Evolutionary conservation across 2,888 invertebrate species (phyloP).

Genomic region (Choreutis nemorana): DNA sequence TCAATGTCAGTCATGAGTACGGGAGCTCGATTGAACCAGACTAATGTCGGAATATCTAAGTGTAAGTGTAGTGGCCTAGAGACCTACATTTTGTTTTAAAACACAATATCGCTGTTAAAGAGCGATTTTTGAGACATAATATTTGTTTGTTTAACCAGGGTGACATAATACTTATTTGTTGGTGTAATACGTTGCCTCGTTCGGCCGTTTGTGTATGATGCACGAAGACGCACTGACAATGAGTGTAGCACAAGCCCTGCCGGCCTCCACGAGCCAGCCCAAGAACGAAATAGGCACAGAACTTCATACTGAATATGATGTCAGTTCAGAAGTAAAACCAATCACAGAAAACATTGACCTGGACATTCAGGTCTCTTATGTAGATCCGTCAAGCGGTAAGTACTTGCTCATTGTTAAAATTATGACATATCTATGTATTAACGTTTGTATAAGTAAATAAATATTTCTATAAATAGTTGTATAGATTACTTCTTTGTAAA

Average conservation of each 20-base stretch:
- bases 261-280: slow-evolving; percentile 68
- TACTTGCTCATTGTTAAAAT: slow-evolving; percentile 17
- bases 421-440: too few relatives aligned
- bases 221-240: slow-evolving; percentile 74
- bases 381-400: slow-evolving; percentile 68
- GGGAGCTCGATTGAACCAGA: slow-evolving; percentile 74
- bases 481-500: too few relatives aligned
- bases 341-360: slow-evolving; percentile 57
- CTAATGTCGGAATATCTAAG: slow-evolving; percentile 80
- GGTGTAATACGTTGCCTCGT: slow-evolving; percentile 38
- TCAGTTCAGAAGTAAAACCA: slow-evolving; percentile 54
- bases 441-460: background rate
- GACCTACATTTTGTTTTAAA: slow-evolving; percentile 78
- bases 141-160: slow-evolving; percentile 44
- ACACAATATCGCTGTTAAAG: slow-evolving; percentile 31
- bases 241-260: slow-evolving; percentile 73
- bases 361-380: slow-evolving; percentile 70
- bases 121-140: slow-evolving; percentile 70
- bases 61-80: slow-evolving; percentile 88
- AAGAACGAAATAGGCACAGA: slow-evolving; percentile 49
- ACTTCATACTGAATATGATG: slow-evolving; percentile 50
- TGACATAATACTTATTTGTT: slow-evolving; percentile 36
- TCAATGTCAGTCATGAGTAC: slow-evolving; percentile 71
- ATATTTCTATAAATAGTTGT: too few relatives aligned
- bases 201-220: slow-evolving; percentile 63